phyloP scores from a whole-genome alignment of 1,140 invertebrate genomes.

The Sipha flava region DNA sequence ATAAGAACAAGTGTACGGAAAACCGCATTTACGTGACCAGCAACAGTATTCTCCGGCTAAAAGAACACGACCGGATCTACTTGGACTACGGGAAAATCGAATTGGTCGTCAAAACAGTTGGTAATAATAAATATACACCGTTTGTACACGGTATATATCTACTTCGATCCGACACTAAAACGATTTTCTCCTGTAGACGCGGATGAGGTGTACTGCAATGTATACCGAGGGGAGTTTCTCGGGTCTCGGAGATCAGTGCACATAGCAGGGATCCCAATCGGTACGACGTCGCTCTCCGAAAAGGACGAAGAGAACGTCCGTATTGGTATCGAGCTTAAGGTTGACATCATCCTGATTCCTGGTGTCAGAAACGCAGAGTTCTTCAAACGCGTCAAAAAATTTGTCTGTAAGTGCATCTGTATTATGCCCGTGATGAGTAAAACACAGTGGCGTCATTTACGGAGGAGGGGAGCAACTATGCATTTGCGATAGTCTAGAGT shows the following conservation, averaged over 20 bases:
- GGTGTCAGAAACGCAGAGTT: neutral
- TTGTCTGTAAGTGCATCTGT: neutral
- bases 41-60: neutral
- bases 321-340: neutral
- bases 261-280: neutral
- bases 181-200: neutral
- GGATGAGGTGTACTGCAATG: neutral
- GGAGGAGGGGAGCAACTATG: no score
- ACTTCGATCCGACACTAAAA: no score
- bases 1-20: neutral
- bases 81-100: conserved; percentile 22
- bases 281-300: neutral
- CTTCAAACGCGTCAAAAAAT: neutral
- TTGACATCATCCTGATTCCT: neutral
- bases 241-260: neutral
- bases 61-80: neutral
- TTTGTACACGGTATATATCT: no score
- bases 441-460: no score
- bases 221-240: neutral
- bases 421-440: no score
- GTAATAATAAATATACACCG: neutral
- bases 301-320: neutral
- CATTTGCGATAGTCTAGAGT: no score
- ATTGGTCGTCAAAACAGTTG: neutral
- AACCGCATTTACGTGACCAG: conserved; percentile 7